phyloP scores from a whole-genome alignment of 2,113 vertebrate species.

The Conger conger region DNA sequence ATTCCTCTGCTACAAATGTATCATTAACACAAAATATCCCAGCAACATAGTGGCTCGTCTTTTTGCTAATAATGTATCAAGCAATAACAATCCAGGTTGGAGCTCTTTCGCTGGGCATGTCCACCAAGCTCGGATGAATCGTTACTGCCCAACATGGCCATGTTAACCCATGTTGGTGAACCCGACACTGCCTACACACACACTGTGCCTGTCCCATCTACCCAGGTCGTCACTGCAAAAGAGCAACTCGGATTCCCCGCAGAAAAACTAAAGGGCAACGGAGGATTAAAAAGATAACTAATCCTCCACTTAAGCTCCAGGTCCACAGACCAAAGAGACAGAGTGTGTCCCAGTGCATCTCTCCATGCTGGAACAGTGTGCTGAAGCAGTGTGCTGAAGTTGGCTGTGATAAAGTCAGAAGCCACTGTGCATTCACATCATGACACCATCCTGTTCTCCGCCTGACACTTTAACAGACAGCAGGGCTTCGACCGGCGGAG shows the following conservation, averaged over 20 bases:
- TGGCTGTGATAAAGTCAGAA: constrained; percentile 12
- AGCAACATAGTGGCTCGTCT: background rate
- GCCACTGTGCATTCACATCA: background rate
- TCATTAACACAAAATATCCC: background rate
- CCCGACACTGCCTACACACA: background rate
- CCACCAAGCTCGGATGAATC: background rate
- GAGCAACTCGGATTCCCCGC: background rate
- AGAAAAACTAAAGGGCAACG: background rate
- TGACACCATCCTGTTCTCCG: background rate
- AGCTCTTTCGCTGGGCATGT: background rate
- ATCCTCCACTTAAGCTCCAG: background rate
- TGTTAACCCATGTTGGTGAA: background rate
- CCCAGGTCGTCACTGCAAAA: background rate
- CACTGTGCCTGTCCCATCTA: background rate
- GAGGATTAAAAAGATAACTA: background rate
- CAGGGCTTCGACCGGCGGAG: background rate
- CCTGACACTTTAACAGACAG: background rate
- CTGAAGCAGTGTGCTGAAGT: constrained; percentile 3
- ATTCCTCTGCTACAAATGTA: background rate
- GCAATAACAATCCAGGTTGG: background rate
- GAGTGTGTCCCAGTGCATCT: background rate
- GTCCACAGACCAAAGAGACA: background rate
- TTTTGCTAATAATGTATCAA: background rate
- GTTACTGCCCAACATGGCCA: background rate
- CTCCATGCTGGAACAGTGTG: background rate